Conservation (phyloP, 2,113 vertebrate species). For the Notechis scutatus region DNA sequence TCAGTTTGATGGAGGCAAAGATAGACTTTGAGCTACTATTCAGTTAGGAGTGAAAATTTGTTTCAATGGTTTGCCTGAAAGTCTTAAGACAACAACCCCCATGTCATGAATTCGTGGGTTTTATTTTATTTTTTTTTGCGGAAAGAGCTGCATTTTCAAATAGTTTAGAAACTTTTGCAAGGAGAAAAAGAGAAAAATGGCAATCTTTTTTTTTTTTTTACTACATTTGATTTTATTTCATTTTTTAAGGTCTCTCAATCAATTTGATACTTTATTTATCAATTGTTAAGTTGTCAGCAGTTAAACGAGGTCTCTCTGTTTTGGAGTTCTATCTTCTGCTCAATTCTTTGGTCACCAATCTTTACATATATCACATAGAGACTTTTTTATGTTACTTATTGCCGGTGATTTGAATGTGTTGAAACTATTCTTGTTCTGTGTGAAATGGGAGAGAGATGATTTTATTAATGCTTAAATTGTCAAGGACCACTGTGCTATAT, state of each 20-base stretch:
- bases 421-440: background rate
- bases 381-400: background rate
- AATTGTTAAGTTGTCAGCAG: background rate
- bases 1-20: constrained; percentile 51
- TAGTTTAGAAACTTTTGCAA: background rate
- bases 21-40: constrained; percentile 13
- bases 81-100: background rate
- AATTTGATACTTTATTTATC: background rate
- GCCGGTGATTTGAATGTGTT: background rate
- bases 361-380: background rate
- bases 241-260: background rate
- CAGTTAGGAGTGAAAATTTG: background rate
- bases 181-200: background rate
- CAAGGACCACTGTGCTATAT: background rate
- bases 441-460: background rate
- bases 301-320: background rate
- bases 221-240: background rate
- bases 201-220: background rate
- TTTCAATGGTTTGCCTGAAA: background rate
- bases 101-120: background rate
- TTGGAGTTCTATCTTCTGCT: background rate
- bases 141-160: background rate
- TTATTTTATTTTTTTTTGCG: background rate
- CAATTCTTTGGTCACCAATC: background rate
- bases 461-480: background rate